These are phyloP conservation scores for Drosophila rubida DNA, from an alignment of 2,888 invertebrate species.

Conservation along the genomic window DNA sequence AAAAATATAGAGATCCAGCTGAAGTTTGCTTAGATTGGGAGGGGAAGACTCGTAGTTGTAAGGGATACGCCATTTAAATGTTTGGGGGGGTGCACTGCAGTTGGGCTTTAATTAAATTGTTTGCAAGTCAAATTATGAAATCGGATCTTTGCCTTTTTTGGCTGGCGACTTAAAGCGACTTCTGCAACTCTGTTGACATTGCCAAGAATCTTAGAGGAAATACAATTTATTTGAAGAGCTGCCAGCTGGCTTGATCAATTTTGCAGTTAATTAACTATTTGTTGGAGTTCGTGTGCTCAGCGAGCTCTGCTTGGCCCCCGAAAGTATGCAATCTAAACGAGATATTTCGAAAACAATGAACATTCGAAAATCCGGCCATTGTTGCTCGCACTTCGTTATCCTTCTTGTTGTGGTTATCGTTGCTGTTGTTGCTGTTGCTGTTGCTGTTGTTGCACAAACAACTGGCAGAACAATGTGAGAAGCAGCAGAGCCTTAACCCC, in stretches of 20 bases:
- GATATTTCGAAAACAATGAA: slow-evolving; percentile 26
- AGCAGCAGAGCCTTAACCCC: slow-evolving; percentile 27
- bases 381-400: slow-evolving; percentile 20
- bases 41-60: no score
- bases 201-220: no score
- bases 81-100: slow-evolving; percentile 23
- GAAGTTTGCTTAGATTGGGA: slow-evolving; percentile 1
- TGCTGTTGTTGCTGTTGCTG: slow-evolving; percentile 6
- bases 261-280: slow-evolving; percentile 6
- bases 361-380: slow-evolving; percentile 20
- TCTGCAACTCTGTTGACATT: no score
- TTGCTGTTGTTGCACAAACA: slow-evolving; percentile 34
- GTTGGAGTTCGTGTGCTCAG: not conserved
- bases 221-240: not conserved
- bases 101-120: slow-evolving; percentile 55
- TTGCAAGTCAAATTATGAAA: slow-evolving; percentile 64
- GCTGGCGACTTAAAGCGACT: no score
- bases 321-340: slow-evolving; percentile 31
- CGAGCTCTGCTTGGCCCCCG: not conserved
- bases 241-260: not conserved
- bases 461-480: slow-evolving; percentile 52
- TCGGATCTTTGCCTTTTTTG: no score
- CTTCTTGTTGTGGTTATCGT: slow-evolving; percentile 6
- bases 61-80: slow-evolving; percentile 13
- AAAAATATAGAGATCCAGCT: not conserved